Base-by-base conservation (phyloP, 2,797 vertebrate species). In the Propithecus deckenii region DNA sequence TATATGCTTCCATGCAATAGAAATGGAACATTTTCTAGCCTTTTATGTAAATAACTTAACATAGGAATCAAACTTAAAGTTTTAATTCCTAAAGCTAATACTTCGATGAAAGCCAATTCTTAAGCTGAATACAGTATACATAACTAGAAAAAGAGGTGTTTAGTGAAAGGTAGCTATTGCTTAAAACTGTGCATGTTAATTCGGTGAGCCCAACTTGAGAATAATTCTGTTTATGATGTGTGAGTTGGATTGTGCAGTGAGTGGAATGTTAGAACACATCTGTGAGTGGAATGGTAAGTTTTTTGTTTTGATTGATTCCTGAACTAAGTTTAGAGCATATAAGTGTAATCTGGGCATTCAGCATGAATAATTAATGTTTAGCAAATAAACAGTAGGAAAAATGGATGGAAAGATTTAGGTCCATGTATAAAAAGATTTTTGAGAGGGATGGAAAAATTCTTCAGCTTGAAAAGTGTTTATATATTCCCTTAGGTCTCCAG, bases 41-140 rank as follows among this genome's bases (percentile, higher is more conserved):
- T 83, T 94, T 86, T 87, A 87, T 76, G 69, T 74, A 38, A 83
- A 75, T 94, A 41, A 79, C 23, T 86, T 67, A 63, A 38, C 71
- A 65, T 57, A 52, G 30, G 30, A 80, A 46, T 71, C 13, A 79
- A 52, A 84, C 48, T 6, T 89, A 41, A 84, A 38, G 22, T 67
- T 87, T 89, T 79, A 87, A 87, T 84, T 93, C 20, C 15, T 3
- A 4, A 57, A 86, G 43, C 23, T 94, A 63, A 71, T 76, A 8
- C 92, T 97, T 96, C 84, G 83, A 46, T 89, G 55, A 92, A 95
- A 83, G 35, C 83, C 35, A 92, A n/a, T 32, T 78, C 59, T 69
- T 86, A 57, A 52, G 5, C n/a, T 61, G 7, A 83, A 61, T 93
- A 43, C 1, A 23, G 0, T 32, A 32, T 7, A 23, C 10, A 50